These are phyloP conservation scores for Megalops cyprinoides DNA, from an alignment of 2,797 vertebrate species.

Conservation along the genomic window DNA sequence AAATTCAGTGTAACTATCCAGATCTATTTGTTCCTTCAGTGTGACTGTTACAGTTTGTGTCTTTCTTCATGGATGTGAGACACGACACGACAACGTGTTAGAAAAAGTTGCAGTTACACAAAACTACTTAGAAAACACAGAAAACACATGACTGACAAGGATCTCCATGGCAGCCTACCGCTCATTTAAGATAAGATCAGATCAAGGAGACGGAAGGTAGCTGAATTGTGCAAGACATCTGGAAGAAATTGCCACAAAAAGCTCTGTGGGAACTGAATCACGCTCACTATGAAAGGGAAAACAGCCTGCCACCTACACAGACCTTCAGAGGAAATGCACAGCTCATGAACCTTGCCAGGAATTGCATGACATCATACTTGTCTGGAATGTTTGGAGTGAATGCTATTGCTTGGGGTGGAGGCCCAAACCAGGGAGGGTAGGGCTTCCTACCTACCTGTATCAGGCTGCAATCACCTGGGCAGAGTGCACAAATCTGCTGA, in stretches of 20 bases:
- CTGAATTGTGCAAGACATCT: background rate
- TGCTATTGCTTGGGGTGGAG: background rate
- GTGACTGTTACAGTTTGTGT: background rate
- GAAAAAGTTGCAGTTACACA: too few relatives aligned
- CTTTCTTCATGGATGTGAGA: background rate
- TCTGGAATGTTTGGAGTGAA: background rate
- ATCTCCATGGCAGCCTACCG: too few relatives aligned
- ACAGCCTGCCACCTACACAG: too few relatives aligned
- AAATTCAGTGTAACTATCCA: background rate
- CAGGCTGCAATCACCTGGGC: too few relatives aligned
- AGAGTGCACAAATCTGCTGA: too few relatives aligned
- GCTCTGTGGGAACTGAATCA: background rate
- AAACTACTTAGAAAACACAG: too few relatives aligned
- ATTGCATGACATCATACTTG: background rate
- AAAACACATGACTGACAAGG: too few relatives aligned
- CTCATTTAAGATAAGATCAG: too few relatives aligned
- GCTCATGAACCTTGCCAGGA: background rate
- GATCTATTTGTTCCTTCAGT: too few relatives aligned
- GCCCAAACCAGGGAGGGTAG: background rate
- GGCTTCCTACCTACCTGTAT: background rate
- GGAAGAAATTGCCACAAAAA: background rate
- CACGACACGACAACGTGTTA: background rate
- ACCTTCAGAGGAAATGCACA: background rate
- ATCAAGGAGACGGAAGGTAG: background rate
- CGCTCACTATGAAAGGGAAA: background rate